Evolutionary conservation across 2,113 vertebrate species (phyloP).

Genomic region (Corythoichthys intestinalis): DNA sequence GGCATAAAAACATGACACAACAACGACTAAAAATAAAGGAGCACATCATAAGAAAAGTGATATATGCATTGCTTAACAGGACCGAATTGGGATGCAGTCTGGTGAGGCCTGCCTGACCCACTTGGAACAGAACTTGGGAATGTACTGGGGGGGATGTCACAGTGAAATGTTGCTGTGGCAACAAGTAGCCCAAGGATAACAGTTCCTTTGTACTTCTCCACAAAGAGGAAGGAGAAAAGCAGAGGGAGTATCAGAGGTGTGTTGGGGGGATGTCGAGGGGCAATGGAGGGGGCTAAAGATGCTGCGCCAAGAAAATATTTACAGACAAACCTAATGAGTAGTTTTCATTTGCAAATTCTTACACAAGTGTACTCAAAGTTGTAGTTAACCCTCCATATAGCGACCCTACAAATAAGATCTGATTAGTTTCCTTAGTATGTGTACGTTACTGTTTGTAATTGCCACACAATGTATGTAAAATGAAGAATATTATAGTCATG

Average conservation of each 20-base stretch:
- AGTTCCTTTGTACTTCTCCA: constrained; percentile 60
- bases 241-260: constrained; percentile 23
- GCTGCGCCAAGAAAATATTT: constrained; percentile 26
- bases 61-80: constrained; percentile 18
- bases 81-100: constrained; percentile 11
- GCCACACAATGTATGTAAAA: no score
- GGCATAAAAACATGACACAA: not conserved
- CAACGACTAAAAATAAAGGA: not conserved
- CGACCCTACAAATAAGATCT: no score
- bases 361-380: no score
- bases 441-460: no score
- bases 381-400: no score
- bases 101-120: constrained; percentile 41
- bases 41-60: not conserved
- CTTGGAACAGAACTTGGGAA: constrained; percentile 69
- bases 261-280: not conserved
- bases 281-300: constrained; percentile 16
- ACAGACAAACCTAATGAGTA: constrained; percentile 16
- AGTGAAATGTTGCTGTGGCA: constrained; percentile 43
- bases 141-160: constrained; percentile 25
- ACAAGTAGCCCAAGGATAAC: constrained; percentile 67
- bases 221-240: constrained; percentile 58
- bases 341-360: not conserved
- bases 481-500: no score
- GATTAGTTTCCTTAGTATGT: no score